Conservation (phyloP, 2,113 vertebrate species). For the Peromyscus leucopus region DNA sequence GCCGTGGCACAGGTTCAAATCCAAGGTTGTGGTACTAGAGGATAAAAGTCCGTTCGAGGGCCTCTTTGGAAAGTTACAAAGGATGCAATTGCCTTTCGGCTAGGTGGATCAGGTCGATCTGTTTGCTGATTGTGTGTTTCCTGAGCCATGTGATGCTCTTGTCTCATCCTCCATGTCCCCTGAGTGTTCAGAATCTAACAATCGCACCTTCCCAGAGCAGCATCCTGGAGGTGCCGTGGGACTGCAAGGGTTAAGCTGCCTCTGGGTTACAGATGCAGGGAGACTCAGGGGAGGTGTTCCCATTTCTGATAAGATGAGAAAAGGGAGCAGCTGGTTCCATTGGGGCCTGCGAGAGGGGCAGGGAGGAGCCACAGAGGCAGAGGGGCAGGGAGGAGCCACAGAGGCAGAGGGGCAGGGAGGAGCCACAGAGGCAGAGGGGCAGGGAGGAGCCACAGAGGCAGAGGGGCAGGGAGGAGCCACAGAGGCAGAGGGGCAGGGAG, state of each 20-base stretch:
- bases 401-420: neutral
- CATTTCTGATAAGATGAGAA: conserved; percentile 84
- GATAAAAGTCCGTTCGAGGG: accelerated
- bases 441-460: neutral
- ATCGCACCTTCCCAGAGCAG: neutral
- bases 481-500: neutral
- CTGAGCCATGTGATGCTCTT: too few relatives aligned
- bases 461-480: neutral
- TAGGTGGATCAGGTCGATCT: neutral
- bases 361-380: neutral
- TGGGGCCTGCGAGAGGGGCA: conserved; percentile 66
- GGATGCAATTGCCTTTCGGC: neutral
- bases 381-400: neutral
- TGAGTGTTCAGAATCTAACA: neutral
- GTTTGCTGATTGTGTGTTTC: neutral
- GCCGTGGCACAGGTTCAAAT: neutral
- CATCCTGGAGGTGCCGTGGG: conserved; percentile 53
- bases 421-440: neutral
- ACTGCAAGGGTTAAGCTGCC: conserved; percentile 83
- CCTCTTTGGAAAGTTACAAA: neutral
- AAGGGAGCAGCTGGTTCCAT: conserved; percentile 84
- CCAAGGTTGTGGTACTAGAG: neutral
- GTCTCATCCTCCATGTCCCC: accelerated
- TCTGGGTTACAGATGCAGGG: conserved; percentile 74
- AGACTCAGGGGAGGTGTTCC: conserved; percentile 79